Evolutionary conservation across 2,888 invertebrate genomes (phyloP).

Genomic region (Pyrocoelia pectoralis): DNA sequence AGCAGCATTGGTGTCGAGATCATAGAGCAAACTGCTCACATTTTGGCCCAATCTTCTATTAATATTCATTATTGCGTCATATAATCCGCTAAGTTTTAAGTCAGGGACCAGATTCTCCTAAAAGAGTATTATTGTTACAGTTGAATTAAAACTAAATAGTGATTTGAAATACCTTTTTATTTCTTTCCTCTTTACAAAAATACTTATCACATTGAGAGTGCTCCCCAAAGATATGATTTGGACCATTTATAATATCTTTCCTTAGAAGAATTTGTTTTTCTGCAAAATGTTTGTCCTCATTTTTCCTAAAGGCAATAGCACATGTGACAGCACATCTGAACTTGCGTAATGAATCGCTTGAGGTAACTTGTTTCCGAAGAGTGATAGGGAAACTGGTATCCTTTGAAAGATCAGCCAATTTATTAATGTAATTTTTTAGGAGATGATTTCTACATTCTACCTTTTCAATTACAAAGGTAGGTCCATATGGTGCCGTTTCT

Average conservation of each 20-base stretch:
- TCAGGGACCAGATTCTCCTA: not conserved
- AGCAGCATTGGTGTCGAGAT: constrained; percentile 1
- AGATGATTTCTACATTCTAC: not conserved
- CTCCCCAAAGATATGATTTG: not conserved
- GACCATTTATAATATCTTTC: constrained; percentile 6
- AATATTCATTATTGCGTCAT: not conserved
- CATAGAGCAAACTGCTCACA: not conserved
- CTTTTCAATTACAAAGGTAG: not conserved
- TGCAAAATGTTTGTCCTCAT: not conserved
- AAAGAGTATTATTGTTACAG: not conserved
- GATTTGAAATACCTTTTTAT: not conserved
- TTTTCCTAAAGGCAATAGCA: not conserved
- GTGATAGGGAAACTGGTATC: not conserved
- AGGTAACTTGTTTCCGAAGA: not conserved
- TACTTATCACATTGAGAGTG: not conserved
- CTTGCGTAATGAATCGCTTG: not conserved
- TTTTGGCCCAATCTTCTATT: not conserved
- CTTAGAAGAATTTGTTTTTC: not conserved
- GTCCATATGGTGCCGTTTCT: not conserved
- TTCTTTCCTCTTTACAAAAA: not conserved
- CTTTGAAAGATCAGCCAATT: not conserved
- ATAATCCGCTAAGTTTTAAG: not conserved
- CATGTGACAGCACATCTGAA: not conserved
- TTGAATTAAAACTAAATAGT: no score
- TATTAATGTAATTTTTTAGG: constrained; percentile 5